Evolutionary conservation across 2,888 invertebrate species (phyloP), one percentile per base, ranked within the genome.

Genomic region (Xestobium rufovillosum): DNA sequence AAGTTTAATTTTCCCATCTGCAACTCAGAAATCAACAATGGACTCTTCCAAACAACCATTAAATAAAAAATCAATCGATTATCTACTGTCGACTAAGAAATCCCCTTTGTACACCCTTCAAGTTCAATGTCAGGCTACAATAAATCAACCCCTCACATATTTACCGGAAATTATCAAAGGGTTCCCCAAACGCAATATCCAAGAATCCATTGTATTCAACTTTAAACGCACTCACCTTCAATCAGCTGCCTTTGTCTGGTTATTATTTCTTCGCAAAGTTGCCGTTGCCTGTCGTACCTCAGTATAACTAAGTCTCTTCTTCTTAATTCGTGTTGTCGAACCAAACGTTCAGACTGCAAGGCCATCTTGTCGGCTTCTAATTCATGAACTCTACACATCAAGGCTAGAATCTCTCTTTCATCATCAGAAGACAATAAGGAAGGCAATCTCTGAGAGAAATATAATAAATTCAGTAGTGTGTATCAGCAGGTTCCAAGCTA

Each of bases 351-450:
- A 2, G 90, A 88, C 65, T 91, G 90, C 52, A 92, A 70, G 51
- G 92, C 91, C 67, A 88, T 79, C 68, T 91, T 95, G 62, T 92
- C 90, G 0, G 94, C 91, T 67, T 95, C 95, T 37, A 94, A 70
- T 65, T 92, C 89, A 60, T 95, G 94, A 25, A 95, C 91, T 48
- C 88, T 78, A 55, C 91, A 87, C 61, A 96, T 80, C 31, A 96
- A 69, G 13, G 85, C 81, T 39, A 90, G 65, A 37, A 95, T 78
- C 60, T 96, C 95, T 26, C 87, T 74, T 66, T 96, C 94, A 47
- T 94, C 90, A 34, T 88, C 85, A 42, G 85, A 87, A 56, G 80
- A 85, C 35, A 91, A 79, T 36, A 84, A 75, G 34, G 82, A 83
- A 3, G 92, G 89, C 41, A 94, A 68, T 68, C 86, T 85, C 89